Evolutionary conservation across 2,888 invertebrate species (phyloP), one percentile per base, ranked within the genome.

Genomic region (Muscina levida): DNA sequence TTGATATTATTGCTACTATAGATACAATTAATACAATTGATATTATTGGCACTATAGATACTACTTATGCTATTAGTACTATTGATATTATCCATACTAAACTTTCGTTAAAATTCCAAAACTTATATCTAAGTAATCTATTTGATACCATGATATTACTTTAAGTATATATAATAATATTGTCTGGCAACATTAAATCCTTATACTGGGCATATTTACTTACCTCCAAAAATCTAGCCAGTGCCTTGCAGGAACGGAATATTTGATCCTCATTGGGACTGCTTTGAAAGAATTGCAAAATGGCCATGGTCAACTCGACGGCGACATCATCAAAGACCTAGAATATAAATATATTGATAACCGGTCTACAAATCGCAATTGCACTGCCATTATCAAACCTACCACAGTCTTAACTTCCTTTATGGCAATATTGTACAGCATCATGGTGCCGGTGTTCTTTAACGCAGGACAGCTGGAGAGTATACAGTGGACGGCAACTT

Each of bases 371-470:
- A 10, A 31, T 44, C 26, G 26, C 3, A 53, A 65, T 31, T 19
- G 15, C 11, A 1, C 24, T 24, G 6, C 31, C 62, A 59, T 1
- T n/a, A n/a, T n/a, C 11, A 17, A 95, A 95, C 96, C 93, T 94
- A 97, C 97, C 96, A 97, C 97, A 91, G 97, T 96, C 94, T 97
- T 97, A 93, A 97, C 97, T 95, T 97, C 97, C 95, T 97, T 97
- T 93, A 96, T 95, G 90, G 97, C 96, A 86, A 97, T 92, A 91
- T 97, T 97, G 92, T 97, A 95, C 85, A 97, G 93, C 83, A 97
- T 95, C 85, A 97, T 96, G 1, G 96, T 93, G 82, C 97, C 97
- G 83, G 94, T 92, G 84, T 96, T 95, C 88, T 96, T 95, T 85
- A 97, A 91, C 83, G 92, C 93, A 15, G 92, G 90, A 75, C 93